Evolutionary conservation across 2,797 vertebrate genomes (phyloP).

Genomic region (Pantherophis vulpinus): DNA sequence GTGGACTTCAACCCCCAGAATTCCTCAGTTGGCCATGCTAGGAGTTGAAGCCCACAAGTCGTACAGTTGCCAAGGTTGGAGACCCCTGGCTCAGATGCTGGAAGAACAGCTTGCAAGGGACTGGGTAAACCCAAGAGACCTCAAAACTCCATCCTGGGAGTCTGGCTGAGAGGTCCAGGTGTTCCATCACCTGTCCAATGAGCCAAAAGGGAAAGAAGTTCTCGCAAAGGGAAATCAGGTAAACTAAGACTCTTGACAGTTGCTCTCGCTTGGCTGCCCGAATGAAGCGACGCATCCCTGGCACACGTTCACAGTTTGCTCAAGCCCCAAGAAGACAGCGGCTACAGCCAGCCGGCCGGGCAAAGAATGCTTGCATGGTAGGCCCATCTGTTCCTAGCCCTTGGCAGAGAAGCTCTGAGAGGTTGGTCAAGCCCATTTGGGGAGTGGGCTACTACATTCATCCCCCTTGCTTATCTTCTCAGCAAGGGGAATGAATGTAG

Average conservation of each 20-base stretch:
- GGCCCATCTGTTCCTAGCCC: neutral
- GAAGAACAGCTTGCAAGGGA: neutral
- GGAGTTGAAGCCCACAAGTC: neutral
- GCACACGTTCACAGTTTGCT: neutral
- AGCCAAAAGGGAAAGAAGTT: neutral
- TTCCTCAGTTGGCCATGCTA: neutral
- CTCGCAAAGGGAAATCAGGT: no score
- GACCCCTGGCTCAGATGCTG: neutral
- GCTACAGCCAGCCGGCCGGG: neutral
- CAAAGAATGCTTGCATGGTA: neutral
- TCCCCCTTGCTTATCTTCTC: no score
- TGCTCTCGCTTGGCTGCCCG: neutral
- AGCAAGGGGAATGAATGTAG: neutral
- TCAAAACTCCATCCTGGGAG: neutral
- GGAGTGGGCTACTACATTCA: no score
- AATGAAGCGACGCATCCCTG: accelerated
- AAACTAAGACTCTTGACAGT: neutral
- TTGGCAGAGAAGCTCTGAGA: neutral
- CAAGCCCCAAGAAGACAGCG: neutral
- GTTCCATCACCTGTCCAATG: neutral
- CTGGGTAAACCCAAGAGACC: neutral
- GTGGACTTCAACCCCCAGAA: neutral
- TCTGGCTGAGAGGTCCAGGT: neutral
- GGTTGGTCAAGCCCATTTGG: neutral
- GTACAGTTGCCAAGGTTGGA: neutral